Conservation (phyloP, 1,140 invertebrate species). For the Condylostylus longicornis region DNA sequence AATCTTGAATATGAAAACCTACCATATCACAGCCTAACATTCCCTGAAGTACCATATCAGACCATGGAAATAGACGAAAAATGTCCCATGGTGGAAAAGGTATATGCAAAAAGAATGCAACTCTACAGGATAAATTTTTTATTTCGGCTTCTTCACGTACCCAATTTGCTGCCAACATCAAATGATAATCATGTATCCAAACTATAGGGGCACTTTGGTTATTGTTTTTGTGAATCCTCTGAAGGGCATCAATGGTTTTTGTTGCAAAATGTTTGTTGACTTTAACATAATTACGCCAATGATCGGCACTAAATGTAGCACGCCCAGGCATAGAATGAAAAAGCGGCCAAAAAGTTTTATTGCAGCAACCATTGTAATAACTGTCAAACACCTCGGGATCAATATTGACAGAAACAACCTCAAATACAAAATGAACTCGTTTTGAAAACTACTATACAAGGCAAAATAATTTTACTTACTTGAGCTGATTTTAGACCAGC, state of each 20-base stretch:
- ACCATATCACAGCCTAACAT: constrained; percentile 81
- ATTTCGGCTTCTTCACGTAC: constrained; percentile 69
- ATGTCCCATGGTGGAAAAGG: constrained; percentile 88
- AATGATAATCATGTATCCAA: constrained; percentile 86
- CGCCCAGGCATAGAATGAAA: constrained; percentile 80
- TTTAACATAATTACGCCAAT: constrained; percentile 67
- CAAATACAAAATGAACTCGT: too few species aligned
- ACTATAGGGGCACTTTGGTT: constrained; percentile 53
- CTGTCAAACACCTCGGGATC: constrained; percentile 59
- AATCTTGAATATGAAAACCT: constrained; percentile 82
- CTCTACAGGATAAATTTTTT: constrained; percentile 56
- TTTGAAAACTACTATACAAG: too few species aligned
- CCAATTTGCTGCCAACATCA: constrained; percentile 80
- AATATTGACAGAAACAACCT: constrained; percentile 68
- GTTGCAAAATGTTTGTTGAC: constrained; percentile 72
- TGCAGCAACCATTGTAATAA: constrained; percentile 86
- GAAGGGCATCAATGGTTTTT: constrained; percentile 57
- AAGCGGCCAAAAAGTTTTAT: constrained; percentile 80
- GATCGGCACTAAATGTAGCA: constrained; percentile 58
- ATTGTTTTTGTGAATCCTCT: constrained; percentile 41
- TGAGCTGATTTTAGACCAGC: constrained; percentile 67
- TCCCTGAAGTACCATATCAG: constrained; percentile 80
- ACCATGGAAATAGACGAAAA: constrained; percentile 76
- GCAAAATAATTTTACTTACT: constrained; percentile 35
- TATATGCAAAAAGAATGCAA: constrained; percentile 85